Evolutionary conservation across 2,113 vertebrate species (phyloP).

Genomic region (Lepus timidus): DNA sequence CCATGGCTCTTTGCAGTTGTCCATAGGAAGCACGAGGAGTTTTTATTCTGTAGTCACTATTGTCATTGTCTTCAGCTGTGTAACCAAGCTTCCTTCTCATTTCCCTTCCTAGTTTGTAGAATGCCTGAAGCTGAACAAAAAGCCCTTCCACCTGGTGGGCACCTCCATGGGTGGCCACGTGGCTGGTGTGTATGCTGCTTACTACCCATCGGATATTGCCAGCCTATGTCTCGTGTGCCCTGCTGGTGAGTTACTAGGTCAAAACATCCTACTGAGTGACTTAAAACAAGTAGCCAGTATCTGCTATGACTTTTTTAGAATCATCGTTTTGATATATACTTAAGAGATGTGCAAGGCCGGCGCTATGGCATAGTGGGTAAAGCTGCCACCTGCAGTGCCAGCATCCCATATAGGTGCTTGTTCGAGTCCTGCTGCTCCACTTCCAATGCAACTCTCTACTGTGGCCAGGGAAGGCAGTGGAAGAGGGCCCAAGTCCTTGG

Average conservation of each 20-base stretch:
- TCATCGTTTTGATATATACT: slow-evolving; percentile 7
- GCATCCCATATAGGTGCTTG: no score
- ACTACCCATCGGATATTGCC: slow-evolving; percentile 93
- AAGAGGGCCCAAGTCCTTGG: no score
- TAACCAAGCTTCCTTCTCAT: slow-evolving; percentile 71
- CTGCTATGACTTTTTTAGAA: neutral
- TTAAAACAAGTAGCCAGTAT: neutral
- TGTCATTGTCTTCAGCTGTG: neutral
- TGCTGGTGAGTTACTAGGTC: slow-evolving; percentile 89
- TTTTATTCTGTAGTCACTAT: neutral
- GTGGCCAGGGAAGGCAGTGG: no score
- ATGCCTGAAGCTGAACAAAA: slow-evolving; percentile 93
- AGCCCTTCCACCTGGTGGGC: slow-evolving; percentile 95
- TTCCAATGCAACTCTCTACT: no score
- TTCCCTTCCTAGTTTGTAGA: slow-evolving; percentile 93
- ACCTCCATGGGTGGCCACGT: slow-evolving; percentile 97
- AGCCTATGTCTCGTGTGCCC: slow-evolving; percentile 96
- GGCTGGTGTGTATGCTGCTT: slow-evolving; percentile 95
- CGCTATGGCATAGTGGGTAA: no score
- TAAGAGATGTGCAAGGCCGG: neutral
- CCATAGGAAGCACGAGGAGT: neutral
- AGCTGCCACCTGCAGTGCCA: no score
- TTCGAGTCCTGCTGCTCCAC: no score
- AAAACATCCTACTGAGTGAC: neutral
- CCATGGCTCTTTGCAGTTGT: neutral